phyloP scores from a whole-genome alignment of 2,797 vertebrate species.

The Channa striata region DNA sequence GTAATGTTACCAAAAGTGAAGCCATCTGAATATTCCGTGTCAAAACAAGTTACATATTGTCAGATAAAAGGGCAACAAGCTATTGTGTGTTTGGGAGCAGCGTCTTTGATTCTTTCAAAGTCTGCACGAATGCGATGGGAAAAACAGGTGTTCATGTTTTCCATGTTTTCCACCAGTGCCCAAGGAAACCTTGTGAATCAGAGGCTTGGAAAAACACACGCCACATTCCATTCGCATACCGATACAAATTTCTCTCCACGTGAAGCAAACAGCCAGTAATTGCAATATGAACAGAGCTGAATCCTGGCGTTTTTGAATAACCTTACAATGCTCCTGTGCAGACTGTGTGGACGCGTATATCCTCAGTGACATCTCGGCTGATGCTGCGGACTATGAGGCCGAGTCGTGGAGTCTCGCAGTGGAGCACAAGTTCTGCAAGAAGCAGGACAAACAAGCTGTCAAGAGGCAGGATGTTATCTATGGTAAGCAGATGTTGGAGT shows the following conservation, averaged over 20 bases:
- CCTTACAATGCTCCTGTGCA: slow-evolving; percentile 50
- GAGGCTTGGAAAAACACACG: neutral
- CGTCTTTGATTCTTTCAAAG: neutral
- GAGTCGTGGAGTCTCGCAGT: slow-evolving; percentile 96
- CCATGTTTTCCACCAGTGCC: neutral
- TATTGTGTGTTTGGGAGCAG: neutral
- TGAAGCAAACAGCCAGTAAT: too few relatives aligned
- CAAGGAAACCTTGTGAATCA: neutral
- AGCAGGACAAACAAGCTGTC: slow-evolving; percentile 89
- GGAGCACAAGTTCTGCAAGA: slow-evolving; percentile 90
- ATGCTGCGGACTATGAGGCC: slow-evolving; percentile 89
- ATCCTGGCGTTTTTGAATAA: neutral
- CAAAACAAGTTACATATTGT: neutral
- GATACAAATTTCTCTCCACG: neutral
- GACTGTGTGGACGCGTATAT: slow-evolving; percentile 88
- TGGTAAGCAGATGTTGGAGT: slow-evolving; percentile 80
- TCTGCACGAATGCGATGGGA: neutral
- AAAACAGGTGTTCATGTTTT: neutral
- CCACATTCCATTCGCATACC: neutral
- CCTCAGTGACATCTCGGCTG: slow-evolving; percentile 85
- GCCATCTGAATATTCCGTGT: neutral
- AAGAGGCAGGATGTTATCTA: slow-evolving; percentile 98
- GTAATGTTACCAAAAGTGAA: neutral
- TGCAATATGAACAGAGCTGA: too few relatives aligned
- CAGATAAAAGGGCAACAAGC: neutral